These are phyloP conservation scores for Kryptolebias marmoratus DNA, from an alignment of 2,113 vertebrate species.

Conservation along the genomic window DNA sequence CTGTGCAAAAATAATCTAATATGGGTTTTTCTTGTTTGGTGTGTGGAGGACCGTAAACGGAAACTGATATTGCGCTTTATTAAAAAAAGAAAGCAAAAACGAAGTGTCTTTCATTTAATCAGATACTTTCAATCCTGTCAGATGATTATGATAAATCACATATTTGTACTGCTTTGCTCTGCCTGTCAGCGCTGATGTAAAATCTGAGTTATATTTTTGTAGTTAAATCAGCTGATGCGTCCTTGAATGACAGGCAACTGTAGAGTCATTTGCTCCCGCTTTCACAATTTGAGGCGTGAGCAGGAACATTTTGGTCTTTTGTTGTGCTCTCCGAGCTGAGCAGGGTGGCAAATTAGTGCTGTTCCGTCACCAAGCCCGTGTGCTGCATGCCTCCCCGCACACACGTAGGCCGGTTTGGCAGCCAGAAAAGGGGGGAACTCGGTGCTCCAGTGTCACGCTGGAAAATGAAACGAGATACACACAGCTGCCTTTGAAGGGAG, in stretches of 20 bases:
- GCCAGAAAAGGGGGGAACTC: slow-evolving; percentile 47
- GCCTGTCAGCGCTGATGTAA: not conserved
- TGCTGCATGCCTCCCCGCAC: slow-evolving; percentile 49
- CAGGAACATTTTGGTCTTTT: slow-evolving; percentile 9
- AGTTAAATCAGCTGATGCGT: not conserved
- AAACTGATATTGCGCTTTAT: too few relatives aligned
- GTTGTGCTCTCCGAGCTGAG: not conserved
- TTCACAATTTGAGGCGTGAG: not conserved
- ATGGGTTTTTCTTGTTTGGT: slow-evolving; percentile 2
- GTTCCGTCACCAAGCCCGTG: slow-evolving; percentile 33
- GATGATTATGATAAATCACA: not conserved
- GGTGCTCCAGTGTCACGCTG: slow-evolving; percentile 59
- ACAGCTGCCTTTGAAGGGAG: slow-evolving; percentile 60
- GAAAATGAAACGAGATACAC: slow-evolving; percentile 76
- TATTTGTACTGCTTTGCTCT: not conserved
- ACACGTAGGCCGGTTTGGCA: slow-evolving; percentile 65
- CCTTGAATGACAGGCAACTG: not conserved
- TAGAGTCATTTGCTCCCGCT: not conserved
- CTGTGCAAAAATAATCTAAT: not conserved
- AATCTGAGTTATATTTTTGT: not conserved
- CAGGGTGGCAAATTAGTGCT: slow-evolving; percentile 29
- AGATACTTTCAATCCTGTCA: too few relatives aligned
- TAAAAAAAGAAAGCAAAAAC: too few relatives aligned
- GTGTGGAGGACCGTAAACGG: not conserved
- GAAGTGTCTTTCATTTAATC: not conserved